Evolutionary conservation across 2,888 invertebrate genomes (phyloP), one percentile per base, ranked within the genome.

Genomic region (Timandra comae): DNA sequence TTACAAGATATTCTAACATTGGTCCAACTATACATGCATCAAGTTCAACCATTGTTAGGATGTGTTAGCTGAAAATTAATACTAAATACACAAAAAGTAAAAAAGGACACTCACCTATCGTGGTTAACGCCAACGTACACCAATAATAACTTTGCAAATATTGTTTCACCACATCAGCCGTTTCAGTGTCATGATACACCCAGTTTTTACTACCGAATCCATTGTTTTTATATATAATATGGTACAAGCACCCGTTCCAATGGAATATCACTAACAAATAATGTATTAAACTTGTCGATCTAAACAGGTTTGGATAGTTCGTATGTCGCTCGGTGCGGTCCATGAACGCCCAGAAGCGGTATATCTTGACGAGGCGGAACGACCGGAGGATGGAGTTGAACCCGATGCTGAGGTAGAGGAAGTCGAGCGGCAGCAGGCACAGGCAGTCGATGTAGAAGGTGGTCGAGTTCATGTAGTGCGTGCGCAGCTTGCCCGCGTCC

Each of bases 201-300:
- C 95, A 95, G 82, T 95, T 94, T 85, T 93, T 93, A 84, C 94
- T 94, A 65, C 96, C 96, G 85, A 96, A 96, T 57, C 95, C 96
- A 87, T 95, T 93, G 88, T 96, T 96, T 88, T 96, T 95, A 89
- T 95, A 93, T 76, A 97, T 95, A 78, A 98, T 93, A 89, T 97
- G 96, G 88, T 97, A 98, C 81, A 99, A 90, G 88, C 98, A 99
- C 71, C 98, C 98, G 86, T 99, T 99, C 98, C 98, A 99, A 89
- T 99, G 99, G 88, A 98, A 98, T 85, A 98, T 96, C 87, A 97
- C 97, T 87, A 98, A 89, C 71, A 98, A 91, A 89, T 97, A 97
- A 89, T 98, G 97, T 84, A 96, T 94, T 78, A 96, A 89, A 81
- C 95, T 94, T 63, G 93, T 93, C 62, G 95, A 95, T 70, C 93